phyloP scores from a whole-genome alignment of 2,888 invertebrate genomes.

The Protophormia terraenovae region DNA sequence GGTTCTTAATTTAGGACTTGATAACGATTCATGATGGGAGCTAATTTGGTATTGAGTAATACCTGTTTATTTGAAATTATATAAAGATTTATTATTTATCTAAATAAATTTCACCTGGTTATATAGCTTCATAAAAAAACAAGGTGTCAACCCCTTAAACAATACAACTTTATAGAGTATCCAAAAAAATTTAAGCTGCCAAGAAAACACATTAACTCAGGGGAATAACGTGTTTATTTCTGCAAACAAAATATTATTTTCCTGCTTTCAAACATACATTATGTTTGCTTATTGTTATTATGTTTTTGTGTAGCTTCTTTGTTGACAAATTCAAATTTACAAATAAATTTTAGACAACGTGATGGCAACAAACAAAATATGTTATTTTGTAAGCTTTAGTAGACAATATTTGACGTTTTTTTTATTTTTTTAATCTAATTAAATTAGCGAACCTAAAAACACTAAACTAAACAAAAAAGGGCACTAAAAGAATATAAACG shows the following conservation, averaged over 20 bases:
- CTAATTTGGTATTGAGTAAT: too few relatives aligned
- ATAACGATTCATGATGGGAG: too few relatives aligned
- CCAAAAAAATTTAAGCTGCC: background rate
- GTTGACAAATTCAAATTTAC: background rate
- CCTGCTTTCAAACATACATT: background rate
- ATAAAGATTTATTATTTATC: background rate
- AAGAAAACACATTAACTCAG: background rate
- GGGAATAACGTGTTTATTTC: background rate
- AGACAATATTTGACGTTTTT: constrained; percentile 17
- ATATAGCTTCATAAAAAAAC: background rate
- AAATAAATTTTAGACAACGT: constrained; percentile 16
- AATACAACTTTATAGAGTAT: background rate
- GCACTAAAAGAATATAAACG: background rate
- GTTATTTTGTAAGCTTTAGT: background rate
- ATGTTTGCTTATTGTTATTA: background rate
- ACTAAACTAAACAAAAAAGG: constrained; percentile 21
- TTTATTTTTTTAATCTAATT: constrained; percentile 55
- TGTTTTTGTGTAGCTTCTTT: too few relatives aligned
- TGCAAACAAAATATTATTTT: background rate
- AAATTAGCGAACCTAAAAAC: constrained; percentile 61
- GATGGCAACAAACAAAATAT: background rate
- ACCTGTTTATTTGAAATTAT: too few relatives aligned
- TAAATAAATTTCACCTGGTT: background rate
- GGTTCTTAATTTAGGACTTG: too few relatives aligned
- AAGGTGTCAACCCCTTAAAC: background rate